Base-by-base conservation (phyloP, 1,140 invertebrate species). In the Cotesia glomerata region DNA sequence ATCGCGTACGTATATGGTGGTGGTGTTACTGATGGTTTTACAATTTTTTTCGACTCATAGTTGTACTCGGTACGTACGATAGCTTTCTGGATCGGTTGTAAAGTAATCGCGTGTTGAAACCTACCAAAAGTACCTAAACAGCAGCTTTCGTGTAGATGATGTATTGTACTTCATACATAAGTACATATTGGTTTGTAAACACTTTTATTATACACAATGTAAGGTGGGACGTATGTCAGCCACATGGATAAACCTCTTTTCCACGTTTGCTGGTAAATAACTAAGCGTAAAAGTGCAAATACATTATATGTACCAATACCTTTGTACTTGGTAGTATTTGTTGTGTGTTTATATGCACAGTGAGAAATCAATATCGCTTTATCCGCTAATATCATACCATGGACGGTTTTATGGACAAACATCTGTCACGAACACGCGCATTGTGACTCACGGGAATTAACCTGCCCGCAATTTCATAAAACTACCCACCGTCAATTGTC, bases 101-200 rank as follows among this genome's bases (percentile, higher is more conserved):
- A 45, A 45, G 39, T 45, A 45, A 8, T 35, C 32, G 52, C 26
- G 49, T 34, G 32, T 35, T 45, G 39, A 9, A 45, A 16, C 7
- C 8, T 58, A 26, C 65, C 51, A 34, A 52, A 39, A 34, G 65
- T 49, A 67, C 59, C 61, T 71, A 71, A 71, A 64, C 51, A 64
- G 45, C 61, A 61, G 49, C 54, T 14, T 59, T 32, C n/a, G n/a
- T 58, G 18, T 14, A 34, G 45, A 4, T 32, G 49, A 18, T 59
- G 13, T 56, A 32, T 71, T 56, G 16, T 71, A 58, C 61, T 56
- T 71, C 61, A 65, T 71, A 71, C 16, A 71, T 71, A 65, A 65
- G 61, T 51, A 71, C 61, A 65, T 71, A 71, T 71, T 71, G 69
- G 62, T 58, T 63, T 34, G 59, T 61, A 71, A 71, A 71, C 62